phyloP scores from a whole-genome alignment of 2,888 invertebrate species.

The Tuberolachnus salignus region DNA sequence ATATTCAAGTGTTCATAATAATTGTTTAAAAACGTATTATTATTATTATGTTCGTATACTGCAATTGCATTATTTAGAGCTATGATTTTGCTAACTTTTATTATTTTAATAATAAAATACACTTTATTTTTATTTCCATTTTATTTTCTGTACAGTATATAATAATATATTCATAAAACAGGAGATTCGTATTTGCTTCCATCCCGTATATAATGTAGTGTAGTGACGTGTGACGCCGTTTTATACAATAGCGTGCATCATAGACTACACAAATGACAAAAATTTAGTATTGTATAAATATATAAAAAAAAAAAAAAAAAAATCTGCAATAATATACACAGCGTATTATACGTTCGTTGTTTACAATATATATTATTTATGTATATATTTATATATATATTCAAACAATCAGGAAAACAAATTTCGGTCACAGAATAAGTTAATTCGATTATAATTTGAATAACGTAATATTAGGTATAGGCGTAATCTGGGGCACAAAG shows the following conservation, averaged over 20 bases:
- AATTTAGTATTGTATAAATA: neutral
- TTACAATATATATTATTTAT: neutral
- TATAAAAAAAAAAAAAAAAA: neutral
- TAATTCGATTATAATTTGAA: neutral
- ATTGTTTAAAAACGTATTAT: too few relatives aligned
- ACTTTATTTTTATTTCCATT: too few relatives aligned
- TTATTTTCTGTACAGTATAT: neutral
- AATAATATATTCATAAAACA: neutral
- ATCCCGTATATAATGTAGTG: neutral
- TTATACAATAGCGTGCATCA: neutral
- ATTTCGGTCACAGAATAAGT: neutral
- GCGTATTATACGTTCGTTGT: neutral
- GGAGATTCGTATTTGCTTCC: conserved; percentile 28
- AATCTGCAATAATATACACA: neutral
- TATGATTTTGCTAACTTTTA: too few relatives aligned
- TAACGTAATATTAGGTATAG: too few relatives aligned
- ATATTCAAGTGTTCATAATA: too few relatives aligned
- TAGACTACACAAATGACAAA: conserved; percentile 17
- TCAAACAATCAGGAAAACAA: neutral
- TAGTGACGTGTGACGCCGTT: conserved; percentile 17
- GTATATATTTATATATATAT: neutral
- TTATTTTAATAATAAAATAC: too few relatives aligned
- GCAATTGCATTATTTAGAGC: too few relatives aligned
- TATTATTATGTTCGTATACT: too few relatives aligned
- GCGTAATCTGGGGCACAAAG: too few relatives aligned